phyloP scores from a whole-genome alignment of 1,140 invertebrate genomes.

The Calliopsis andreniformis region DNA sequence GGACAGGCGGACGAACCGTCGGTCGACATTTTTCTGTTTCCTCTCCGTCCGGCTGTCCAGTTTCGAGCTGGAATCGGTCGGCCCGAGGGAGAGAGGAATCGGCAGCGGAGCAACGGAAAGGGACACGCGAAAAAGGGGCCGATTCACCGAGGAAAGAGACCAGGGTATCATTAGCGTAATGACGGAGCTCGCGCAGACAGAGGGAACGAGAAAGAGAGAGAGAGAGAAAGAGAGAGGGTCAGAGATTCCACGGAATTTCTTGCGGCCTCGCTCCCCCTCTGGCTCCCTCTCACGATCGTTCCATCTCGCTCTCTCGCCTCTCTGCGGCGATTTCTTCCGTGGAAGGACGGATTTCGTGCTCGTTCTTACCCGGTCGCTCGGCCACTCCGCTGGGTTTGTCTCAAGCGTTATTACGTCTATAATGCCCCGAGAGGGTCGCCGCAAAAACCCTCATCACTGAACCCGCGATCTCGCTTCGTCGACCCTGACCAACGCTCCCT shows the following conservation, averaged over 20 bases:
- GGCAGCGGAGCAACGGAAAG: constrained; percentile 29
- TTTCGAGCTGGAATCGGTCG: neutral
- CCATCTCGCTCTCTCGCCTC: neutral
- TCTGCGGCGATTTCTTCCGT: neutral
- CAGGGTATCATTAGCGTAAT: constrained; percentile 75
- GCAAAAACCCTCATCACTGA: constrained; percentile 71
- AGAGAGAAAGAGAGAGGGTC: constrained; percentile 32
- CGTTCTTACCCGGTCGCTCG: neutral
- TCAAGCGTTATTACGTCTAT: constrained; percentile 70
- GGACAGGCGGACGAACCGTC: neutral
- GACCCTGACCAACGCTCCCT: constrained; percentile 4
- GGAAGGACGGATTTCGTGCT: constrained; percentile 21
- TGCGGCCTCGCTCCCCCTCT: constrained; percentile 17
- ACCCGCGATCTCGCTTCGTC: constrained; percentile 23
- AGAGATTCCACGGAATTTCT: constrained; percentile 62
- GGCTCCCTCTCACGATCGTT: neutral
- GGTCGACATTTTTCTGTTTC: constrained; percentile 8
- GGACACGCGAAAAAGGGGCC: constrained; percentile 58
- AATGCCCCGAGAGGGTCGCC: constrained; percentile 52
- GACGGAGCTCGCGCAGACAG: constrained; percentile 60
- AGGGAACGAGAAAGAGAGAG: neutral
- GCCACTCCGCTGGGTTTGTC: constrained; percentile 51
- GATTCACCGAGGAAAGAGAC: constrained; percentile 53
- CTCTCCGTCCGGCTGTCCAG: neutral
- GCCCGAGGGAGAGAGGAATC: neutral